A percentile compares a stretch with the other conserved stretches of the same genome.
Conservation (phyloP, 2,888 invertebrate genomes). For the Muschampia plurimacula region DNA sequence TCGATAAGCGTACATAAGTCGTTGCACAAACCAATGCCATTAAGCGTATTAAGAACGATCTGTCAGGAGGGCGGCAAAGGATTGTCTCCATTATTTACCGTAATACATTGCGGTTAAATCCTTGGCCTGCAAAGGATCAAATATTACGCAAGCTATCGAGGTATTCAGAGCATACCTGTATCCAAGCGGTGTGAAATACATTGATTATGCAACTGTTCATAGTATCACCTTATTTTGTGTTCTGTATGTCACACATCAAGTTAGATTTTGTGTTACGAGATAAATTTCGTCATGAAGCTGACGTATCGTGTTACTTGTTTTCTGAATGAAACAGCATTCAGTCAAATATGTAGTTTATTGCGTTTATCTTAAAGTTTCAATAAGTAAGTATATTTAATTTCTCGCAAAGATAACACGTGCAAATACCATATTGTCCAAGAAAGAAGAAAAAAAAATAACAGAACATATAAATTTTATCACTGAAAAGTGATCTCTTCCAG, state of each 20-base stretch:
- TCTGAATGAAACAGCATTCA: neutral
- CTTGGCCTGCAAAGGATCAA: slow-evolving; percentile 40
- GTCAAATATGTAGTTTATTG: neutral
- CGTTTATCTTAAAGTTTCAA: neutral
- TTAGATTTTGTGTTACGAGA: slow-evolving; percentile 19
- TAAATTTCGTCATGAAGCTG: neutral
- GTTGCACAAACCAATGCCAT: slow-evolving; percentile 24
- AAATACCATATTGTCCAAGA: too few species aligned
- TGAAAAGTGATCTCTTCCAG: too few species aligned
- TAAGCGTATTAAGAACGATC: slow-evolving; percentile 35
- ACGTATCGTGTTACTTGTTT: neutral
- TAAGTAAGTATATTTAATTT: neutral
- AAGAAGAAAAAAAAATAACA: too few species aligned
- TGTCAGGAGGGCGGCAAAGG: slow-evolving; percentile 37
- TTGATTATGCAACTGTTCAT: slow-evolving; percentile 72
- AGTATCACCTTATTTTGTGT: slow-evolving; percentile 28
- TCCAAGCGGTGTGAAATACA: slow-evolving; percentile 78
- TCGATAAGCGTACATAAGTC: neutral
- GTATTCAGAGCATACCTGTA: slow-evolving; percentile 58
- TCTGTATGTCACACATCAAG: slow-evolving; percentile 29
- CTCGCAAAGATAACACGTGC: neutral
- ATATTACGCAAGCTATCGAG: slow-evolving; percentile 40
- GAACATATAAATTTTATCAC: too few species aligned
- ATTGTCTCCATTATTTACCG: slow-evolving; percentile 37
- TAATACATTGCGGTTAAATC: slow-evolving; percentile 41